Evolutionary conservation across 2,113 vertebrate genomes (phyloP).

Genomic region (Burhinus oedicnemus): DNA sequence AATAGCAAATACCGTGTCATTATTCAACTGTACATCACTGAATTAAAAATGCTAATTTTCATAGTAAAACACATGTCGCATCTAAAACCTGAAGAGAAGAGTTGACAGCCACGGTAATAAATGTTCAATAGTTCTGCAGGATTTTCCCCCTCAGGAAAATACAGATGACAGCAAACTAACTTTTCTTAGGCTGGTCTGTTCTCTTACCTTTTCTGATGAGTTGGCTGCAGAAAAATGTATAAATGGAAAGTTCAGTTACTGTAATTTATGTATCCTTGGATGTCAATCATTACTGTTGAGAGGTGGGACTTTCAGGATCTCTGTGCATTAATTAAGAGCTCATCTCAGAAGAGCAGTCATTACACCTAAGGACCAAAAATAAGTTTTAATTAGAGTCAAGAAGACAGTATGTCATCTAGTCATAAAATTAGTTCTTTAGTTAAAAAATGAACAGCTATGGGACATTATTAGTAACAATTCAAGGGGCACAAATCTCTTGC

Average conservation of each 20-base stretch:
- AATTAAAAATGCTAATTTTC: constrained; percentile 51
- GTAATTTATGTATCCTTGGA: constrained; percentile 80
- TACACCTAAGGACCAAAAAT: constrained; percentile 82
- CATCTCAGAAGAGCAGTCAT: constrained; percentile 79
- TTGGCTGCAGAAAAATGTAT: constrained; percentile 51
- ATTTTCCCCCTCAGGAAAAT: constrained; percentile 16
- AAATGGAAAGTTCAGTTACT: constrained; percentile 80
- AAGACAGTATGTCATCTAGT: constrained; percentile 74
- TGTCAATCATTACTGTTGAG: constrained; percentile 81
- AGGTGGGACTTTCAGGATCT: constrained; percentile 80
- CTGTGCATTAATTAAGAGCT: constrained; percentile 84
- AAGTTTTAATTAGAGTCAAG: constrained; percentile 80
- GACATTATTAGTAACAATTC: constrained; percentile 20
- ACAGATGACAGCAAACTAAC: constrained; percentile 46
- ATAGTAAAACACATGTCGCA: constrained; percentile 5
- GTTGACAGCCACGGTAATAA: background rate
- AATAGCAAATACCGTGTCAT: background rate
- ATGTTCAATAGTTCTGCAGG: constrained; percentile 29
- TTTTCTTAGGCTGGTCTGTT: constrained; percentile 64
- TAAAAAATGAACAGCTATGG: constrained; percentile 44
- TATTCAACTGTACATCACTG: background rate
- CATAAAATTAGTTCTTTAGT: constrained; percentile 62
- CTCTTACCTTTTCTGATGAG: constrained; percentile 82
- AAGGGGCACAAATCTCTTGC: background rate
- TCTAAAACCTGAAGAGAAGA: constrained; percentile 24